These are phyloP conservation scores for Elmis aenea DNA, from an alignment of 2,888 invertebrate species.

Conservation along the genomic window DNA sequence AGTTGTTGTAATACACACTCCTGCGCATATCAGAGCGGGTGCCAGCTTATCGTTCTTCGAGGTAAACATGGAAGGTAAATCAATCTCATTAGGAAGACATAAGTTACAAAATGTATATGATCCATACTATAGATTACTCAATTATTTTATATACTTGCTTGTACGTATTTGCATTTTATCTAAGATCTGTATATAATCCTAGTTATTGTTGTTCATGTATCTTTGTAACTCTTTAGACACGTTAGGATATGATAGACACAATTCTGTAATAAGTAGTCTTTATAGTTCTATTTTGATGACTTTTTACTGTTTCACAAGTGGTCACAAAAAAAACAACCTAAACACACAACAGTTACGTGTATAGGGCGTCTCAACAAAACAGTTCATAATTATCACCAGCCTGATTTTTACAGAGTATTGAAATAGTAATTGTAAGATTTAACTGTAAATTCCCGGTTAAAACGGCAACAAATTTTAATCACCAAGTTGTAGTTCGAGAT, in stretches of 20 bases:
- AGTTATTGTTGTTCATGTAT: conserved; percentile 41
- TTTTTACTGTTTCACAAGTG: conserved; percentile 26
- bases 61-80: conserved; percentile 10
- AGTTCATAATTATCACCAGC: too few species aligned
- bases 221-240: conserved; percentile 31
- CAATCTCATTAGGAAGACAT: conserved; percentile 29
- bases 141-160: conserved; percentile 51
- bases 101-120: conserved; percentile 50
- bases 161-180: conserved; percentile 46
- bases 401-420: too few species aligned
- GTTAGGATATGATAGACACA: conserved; percentile 18
- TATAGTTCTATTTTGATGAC: conserved; percentile 33
- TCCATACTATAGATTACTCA: conserved; percentile 45
- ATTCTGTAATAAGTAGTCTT: conserved; percentile 30
- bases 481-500: too few species aligned
- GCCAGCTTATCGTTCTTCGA: conserved; percentile 7
- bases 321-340: conserved; percentile 25
- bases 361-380: too few species aligned
- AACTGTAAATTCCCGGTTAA: too few species aligned
- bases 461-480: too few species aligned
- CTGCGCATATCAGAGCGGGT: conserved; percentile 16
- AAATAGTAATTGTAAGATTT: too few species aligned
- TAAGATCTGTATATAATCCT: conserved; percentile 44
- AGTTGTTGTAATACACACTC: too few species aligned
- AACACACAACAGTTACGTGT: too few species aligned